phyloP scores from a whole-genome alignment of 1,140 invertebrate species.

The Drosophila pachea region DNA sequence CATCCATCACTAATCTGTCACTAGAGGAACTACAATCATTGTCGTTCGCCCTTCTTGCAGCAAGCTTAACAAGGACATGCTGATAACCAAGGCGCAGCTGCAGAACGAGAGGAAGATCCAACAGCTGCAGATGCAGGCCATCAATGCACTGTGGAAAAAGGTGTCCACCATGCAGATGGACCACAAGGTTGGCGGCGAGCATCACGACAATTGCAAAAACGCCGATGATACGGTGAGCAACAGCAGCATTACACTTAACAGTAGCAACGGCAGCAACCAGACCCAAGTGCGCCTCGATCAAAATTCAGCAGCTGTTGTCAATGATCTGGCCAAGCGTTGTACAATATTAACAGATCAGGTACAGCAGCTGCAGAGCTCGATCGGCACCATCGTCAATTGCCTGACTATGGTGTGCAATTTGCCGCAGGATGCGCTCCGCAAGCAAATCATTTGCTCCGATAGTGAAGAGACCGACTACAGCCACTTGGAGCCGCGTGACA shows the following conservation, averaged over 20 bases:
- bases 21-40: not conserved
- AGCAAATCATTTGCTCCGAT: constrained; percentile 49
- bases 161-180: constrained; percentile 85
- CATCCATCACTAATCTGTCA: too few relatives aligned
- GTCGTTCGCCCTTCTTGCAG: constrained; percentile 75
- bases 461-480: constrained; percentile 35
- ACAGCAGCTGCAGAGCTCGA: constrained; percentile 86
- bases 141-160: constrained; percentile 93
- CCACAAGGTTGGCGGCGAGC: constrained; percentile 37
- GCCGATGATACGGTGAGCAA: constrained; percentile 14
- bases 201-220: constrained; percentile 16
- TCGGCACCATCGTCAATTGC: constrained; percentile 86
- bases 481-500: constrained; percentile 79
- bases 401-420: constrained; percentile 81
- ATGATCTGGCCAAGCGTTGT: constrained; percentile 80
- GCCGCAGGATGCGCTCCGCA: constrained; percentile 77
- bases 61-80: constrained; percentile 88
- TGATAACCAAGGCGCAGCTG: constrained; percentile 88
- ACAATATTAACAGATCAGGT: constrained; percentile 81
- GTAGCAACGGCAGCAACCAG: not conserved
- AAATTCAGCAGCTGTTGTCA: constrained; percentile 76
- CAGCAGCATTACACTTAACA: not conserved
- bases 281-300: constrained; percentile 62
- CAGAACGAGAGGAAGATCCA: constrained; percentile 92
- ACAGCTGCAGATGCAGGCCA: constrained; percentile 92